Evolutionary conservation across 2,888 invertebrate species (phyloP), one percentile per base, ranked within the genome.

Genomic region (Torymus tubicola): DNA sequence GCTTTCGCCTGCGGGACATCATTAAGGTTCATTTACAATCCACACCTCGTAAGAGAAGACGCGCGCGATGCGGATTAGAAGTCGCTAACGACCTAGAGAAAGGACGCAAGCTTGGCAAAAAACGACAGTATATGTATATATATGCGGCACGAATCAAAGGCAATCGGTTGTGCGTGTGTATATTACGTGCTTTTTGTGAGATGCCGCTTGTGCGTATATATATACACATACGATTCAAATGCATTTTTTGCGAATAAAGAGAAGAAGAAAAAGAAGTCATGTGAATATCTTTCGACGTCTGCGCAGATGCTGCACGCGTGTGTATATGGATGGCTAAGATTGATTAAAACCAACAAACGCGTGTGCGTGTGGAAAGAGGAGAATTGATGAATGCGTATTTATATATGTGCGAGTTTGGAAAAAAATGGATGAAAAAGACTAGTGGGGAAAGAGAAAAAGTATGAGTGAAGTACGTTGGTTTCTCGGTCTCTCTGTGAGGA

Each of bases 1-100:
- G 82, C 82, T 76, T 83, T 81, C 85, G 83, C 83, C 84, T 81
- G 76, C 74, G 68, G 84, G 84, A 85, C 86, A 84, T 87, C 88
- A 88, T 89, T 88, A 88, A 86, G 86, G 86, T 86, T 88, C 89
- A 88, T 89, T 89, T 89, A 87, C 88, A 88, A 87, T 89, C 88
- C 88, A 87, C 89, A 88, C 88, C 88, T 89, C 88, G 86, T 88
- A 87, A 87, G 86, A 31, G 86, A 87, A 86, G 85, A 84, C 84
- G 84, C 70, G 78, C 81, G 80, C 21, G 21, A 21, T 21, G 85
- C 83, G 83, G 80, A 85, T 85, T 87, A 88, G 88, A 86, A 88
- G 87, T 82, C 84, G 86, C 88, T 88, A 89, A 88, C 88, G 88
- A 88, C 85, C 85, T 77, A 83, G 85, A 85, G 84, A 83, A 85